A percentile compares a stretch with the other conserved stretches of the same genome.
These are phyloP conservation scores for Acronicta alni DNA, from an alignment of 2,888 invertebrate genomes.

Conservation along the genomic window DNA sequence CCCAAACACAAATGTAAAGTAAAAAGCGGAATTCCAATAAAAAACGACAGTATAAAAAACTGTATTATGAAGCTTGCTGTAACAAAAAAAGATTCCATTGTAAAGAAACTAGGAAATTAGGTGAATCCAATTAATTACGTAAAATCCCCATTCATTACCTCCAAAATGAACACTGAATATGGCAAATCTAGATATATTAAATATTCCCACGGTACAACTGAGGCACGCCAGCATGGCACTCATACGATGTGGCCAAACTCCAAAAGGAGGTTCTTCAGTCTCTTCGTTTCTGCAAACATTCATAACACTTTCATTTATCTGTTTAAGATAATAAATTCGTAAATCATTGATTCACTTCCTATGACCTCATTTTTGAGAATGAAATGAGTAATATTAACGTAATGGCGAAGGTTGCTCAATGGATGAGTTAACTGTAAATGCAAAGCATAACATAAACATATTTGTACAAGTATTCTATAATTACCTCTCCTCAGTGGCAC, in stretches of 20 bases:
- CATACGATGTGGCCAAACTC: slow-evolving; percentile 87
- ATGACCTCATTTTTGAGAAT: slow-evolving; percentile 62
- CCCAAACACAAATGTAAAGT: slow-evolving; percentile 96
- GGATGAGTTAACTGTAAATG: slow-evolving; percentile 15
- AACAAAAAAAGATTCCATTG: slow-evolving; percentile 64
- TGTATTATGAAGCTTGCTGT: slow-evolving; percentile 96
- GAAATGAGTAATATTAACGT: slow-evolving; percentile 49
- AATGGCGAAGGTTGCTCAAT: slow-evolving; percentile 44
- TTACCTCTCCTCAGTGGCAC: slow-evolving; percentile 81
- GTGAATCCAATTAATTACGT: slow-evolving; percentile 38
- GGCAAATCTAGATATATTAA: slow-evolving; percentile 96
- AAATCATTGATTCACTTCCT: slow-evolving; percentile 59
- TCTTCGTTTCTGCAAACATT: slow-evolving; percentile 77
- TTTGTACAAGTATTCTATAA: slow-evolving; percentile 13
- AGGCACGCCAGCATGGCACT: slow-evolving; percentile 95
- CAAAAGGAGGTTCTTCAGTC: slow-evolving; percentile 82
- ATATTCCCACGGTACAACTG: slow-evolving; percentile 95
- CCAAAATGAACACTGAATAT: slow-evolving; percentile 96
- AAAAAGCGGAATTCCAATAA: slow-evolving; percentile 95
- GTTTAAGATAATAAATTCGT: slow-evolving; percentile 28
- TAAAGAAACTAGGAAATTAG: slow-evolving; percentile 41
- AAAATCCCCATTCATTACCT: slow-evolving; percentile 82
- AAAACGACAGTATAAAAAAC: slow-evolving; percentile 94
- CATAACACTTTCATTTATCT: slow-evolving; percentile 4
- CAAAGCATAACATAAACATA: slow-evolving; percentile 20